These are phyloP conservation scores for Lucinisca nassula DNA, from an alignment of 2,888 invertebrate species.

Conservation along the genomic window DNA sequence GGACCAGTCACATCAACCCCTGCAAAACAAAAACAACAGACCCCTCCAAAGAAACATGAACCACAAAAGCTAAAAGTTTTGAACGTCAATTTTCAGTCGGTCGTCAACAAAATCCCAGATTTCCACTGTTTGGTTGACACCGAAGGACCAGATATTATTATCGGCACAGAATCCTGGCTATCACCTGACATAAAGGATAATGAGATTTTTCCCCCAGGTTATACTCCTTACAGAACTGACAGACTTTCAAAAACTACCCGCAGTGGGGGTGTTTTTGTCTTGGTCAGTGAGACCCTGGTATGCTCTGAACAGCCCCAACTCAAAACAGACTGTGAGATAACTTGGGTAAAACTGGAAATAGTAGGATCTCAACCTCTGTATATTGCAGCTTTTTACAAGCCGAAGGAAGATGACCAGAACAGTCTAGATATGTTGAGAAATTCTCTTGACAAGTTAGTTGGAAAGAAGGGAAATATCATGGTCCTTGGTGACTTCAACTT, in stretches of 20 bases:
- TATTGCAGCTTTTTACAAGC: conserved; percentile 24
- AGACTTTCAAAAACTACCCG: no score
- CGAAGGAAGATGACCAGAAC: conserved; percentile 18
- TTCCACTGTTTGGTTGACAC: not conserved
- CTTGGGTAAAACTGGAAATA: conserved; percentile 29
- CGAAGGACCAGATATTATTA: conserved; percentile 3
- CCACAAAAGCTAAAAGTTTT: not conserved
- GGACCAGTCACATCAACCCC: no score
- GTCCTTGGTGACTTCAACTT: conserved; percentile 8
- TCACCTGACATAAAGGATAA: not conserved
- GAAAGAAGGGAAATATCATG: not conserved
- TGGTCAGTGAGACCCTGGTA: no score
- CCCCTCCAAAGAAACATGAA: no score
- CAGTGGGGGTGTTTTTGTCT: no score
- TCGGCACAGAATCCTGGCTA: conserved; percentile 14
- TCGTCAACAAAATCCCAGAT: not conserved
- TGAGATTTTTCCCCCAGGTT: not conserved
- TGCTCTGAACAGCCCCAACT: no score
- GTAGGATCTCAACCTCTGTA: not conserved
- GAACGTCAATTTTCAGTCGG: not conserved
- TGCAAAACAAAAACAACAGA: no score
- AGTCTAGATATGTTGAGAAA: not conserved
- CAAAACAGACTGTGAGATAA: conserved; percentile 36
- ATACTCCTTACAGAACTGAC: no score
- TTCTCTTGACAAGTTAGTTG: conserved; percentile 1